A percentile compares a stretch with the other conserved stretches of the same genome.
phyloP scores from a whole-genome alignment of 2,888 invertebrate species.

The Pyrrhia umbra region DNA sequence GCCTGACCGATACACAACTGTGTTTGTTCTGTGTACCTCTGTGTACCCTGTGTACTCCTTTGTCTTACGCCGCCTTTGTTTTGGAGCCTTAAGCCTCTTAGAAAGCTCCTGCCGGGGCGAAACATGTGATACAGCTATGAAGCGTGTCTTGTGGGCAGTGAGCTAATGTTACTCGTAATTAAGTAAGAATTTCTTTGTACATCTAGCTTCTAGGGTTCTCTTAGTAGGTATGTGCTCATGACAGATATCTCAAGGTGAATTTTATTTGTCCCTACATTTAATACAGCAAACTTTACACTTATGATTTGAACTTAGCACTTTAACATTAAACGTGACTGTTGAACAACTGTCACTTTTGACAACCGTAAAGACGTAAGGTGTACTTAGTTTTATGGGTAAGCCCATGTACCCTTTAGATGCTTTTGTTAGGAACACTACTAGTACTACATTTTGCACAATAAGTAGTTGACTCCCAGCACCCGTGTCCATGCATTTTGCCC shows the following conservation, averaged over 20 bases:
- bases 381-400: not conserved
- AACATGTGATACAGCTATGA: conserved; percentile 49
- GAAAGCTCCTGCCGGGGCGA: conserved; percentile 41
- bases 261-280: conserved; percentile 4
- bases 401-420: not conserved
- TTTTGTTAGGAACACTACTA: not conserved
- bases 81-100: conserved; percentile 59
- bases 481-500: conserved; percentile 8
- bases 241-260: not conserved
- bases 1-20: conserved; percentile 67
- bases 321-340: too few relatives aligned
- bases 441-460: not conserved
- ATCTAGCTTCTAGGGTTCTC: conserved; percentile 11
- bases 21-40: conserved; percentile 63
- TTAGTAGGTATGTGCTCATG: conserved; percentile 10
- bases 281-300: not conserved
- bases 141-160: conserved; percentile 29
- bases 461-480: not conserved
- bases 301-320: not conserved
- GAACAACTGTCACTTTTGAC: not conserved
- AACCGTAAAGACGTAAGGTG: not conserved
- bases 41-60: conserved; percentile 59
- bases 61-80: conserved; percentile 64
- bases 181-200: conserved; percentile 39
- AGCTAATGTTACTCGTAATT: conserved; percentile 46